Percentiles rank a stretch among this genome's conserved stretches.
These are phyloP conservation scores for Calosoma granatense DNA, from an alignment of 1,140 invertebrate genomes.

Conservation along the genomic window DNA sequence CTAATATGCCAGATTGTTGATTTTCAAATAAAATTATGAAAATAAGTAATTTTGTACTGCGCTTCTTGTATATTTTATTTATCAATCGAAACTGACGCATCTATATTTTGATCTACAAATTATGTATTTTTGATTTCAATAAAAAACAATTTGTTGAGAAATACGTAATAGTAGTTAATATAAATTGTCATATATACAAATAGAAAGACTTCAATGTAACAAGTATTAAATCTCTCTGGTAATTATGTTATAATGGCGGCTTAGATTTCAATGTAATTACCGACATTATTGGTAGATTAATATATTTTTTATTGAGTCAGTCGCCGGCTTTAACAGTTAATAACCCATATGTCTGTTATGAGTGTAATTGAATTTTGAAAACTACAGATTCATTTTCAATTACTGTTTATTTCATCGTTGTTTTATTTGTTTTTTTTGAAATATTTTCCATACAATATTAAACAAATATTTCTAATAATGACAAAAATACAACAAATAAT, in stretches of 20 bases:
- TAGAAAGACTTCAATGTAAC: neutral
- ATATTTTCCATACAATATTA: neutral
- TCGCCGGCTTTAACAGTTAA: neutral
- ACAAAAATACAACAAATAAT: neutral
- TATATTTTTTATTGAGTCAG: conserved; percentile 8
- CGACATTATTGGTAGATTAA: neutral
- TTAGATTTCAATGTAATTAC: conserved; percentile 3
- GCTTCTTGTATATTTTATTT: no score
- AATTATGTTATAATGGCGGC: conserved; percentile 1
- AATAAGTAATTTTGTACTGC: no score
- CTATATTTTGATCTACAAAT: no score
- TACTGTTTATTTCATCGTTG: no score
- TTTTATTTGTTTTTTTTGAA: neutral
- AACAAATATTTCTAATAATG: neutral
- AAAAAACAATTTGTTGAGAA: no score
- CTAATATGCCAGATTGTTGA: no score
- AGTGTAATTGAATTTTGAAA: conserved; percentile 1
- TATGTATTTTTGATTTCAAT: no score
- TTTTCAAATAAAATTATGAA: no score
- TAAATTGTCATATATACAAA: no score
- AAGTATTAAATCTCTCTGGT: neutral
- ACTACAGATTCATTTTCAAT: neutral
- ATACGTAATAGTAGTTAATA: no score
- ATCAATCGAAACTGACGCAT: no score
- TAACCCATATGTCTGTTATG: neutral